Evolutionary conservation across 2,797 vertebrate genomes (phyloP), one percentile per base, ranked within the genome.

Genomic region (Lithobates sylvaticus): DNA sequence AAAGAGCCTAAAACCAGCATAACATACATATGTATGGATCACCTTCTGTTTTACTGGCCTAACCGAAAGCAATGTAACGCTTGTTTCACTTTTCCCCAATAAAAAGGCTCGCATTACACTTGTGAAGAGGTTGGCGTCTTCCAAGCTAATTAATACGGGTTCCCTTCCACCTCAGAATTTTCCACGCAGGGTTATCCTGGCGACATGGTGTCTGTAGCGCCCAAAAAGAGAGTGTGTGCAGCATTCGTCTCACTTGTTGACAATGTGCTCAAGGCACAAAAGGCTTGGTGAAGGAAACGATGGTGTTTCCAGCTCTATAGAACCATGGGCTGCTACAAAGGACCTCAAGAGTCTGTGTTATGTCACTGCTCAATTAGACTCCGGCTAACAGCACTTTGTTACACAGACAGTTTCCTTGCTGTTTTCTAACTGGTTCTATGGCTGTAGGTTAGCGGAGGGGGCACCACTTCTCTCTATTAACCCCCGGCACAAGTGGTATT

Each of bases 161-260:
- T 92, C 90, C 92, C 92, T 90, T 92, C 91, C 93, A 93, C 93
- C 94, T 91, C 94, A 84, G 80, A 91, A 94, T 95, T 95, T 94
- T 95, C 94, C 95, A 95, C 93, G 93, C 94, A 92, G 94, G 93
- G 94, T 94, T 95, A 93, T 84, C 88, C 90, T 93, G 94, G 94
- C 94, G 94, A 92, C 94, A 91, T 90, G 74, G 90, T 91, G 94
- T 96, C 94, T 95, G 93, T 94, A 90, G 89, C 89, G 21, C 88
- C 93, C 81, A 89, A 21, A 92, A 32, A 91, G 90, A 90, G 91
- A 77, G 88, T 65, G 90, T 83, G 93, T 89, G 80, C 91, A 89
- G 32, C 91, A 71, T 54, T 77, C 90, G 91, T 90, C 91, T 88
- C 88, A 91, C 84, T 85, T 80, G 89, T 89, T 1, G 64, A 90